These are phyloP conservation scores for Leptodactylus fallax DNA, from an alignment of 2,797 vertebrate species.

Conservation along the genomic window DNA sequence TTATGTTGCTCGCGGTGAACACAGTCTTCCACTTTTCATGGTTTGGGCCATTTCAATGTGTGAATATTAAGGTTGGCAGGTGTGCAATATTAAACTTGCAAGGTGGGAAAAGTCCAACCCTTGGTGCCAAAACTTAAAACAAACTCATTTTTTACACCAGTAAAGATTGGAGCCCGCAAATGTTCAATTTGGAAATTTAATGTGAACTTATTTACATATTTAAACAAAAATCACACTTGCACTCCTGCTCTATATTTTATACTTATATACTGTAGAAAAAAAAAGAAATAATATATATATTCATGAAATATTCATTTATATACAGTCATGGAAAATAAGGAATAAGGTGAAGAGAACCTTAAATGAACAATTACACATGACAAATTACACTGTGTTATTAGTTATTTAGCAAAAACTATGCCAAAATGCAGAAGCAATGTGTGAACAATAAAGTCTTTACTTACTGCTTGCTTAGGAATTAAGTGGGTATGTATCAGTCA, in stretches of 20 bases:
- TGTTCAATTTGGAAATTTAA: slow-evolving; percentile 13
- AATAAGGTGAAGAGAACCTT: too few relatives aligned
- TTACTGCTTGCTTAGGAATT: too few relatives aligned
- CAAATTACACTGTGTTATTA: too few relatives aligned
- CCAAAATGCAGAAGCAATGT: too few relatives aligned
- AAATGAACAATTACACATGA: too few relatives aligned
- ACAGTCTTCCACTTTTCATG: slow-evolving; percentile 19
- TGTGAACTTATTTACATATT: slow-evolving; percentile 15
- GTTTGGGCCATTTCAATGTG: slow-evolving; percentile 15
- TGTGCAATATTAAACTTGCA: slow-evolving; percentile 16
- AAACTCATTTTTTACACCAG: slow-evolving; percentile 20
- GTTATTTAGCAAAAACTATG: too few relatives aligned
- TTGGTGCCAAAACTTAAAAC: slow-evolving; percentile 4
- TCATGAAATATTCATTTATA: not conserved
- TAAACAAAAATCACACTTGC: not conserved
- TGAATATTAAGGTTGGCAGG: slow-evolving; percentile 45
- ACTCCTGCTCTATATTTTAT: not conserved
- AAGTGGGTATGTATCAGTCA: too few relatives aligned
- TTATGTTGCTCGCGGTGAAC: not conserved
- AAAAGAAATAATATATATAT: too few relatives aligned
- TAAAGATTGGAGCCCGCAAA: not conserved
- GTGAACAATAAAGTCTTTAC: too few relatives aligned
- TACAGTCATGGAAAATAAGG: too few relatives aligned
- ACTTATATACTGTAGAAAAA: not conserved
- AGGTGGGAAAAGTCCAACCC: slow-evolving; percentile 33